These are phyloP conservation scores for Ciconia stormi DNA, from an alignment of 2,113 vertebrate genomes.

Conservation along the genomic window DNA sequence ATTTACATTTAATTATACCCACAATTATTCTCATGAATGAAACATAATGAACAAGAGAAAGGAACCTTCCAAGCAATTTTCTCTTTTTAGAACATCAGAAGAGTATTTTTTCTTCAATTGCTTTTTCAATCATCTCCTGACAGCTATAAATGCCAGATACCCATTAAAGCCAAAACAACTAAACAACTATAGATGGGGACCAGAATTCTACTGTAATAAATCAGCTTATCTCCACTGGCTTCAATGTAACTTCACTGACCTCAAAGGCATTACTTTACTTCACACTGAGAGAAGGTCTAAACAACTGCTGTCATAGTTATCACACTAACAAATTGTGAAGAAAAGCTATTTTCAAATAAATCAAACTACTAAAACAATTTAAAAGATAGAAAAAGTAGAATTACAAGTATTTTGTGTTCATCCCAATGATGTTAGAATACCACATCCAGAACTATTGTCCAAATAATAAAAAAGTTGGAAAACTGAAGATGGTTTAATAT, in stretches of 20 bases:
- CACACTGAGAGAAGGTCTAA: neutral
- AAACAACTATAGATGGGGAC: neutral
- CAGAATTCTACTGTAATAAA: neutral
- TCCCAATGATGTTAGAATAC: neutral
- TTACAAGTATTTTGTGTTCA: neutral
- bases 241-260: neutral
- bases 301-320: neutral
- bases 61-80: neutral
- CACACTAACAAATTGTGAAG: neutral
- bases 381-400: neutral
- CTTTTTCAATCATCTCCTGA: neutral
- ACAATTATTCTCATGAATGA: conserved; percentile 33
- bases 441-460: neutral
- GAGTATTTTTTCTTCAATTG: neutral
- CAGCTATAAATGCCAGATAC: neutral
- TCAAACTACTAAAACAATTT: neutral
- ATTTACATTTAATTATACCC: conserved; percentile 39
- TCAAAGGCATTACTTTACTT: neutral
- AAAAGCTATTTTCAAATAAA: conserved; percentile 6
- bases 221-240: neutral
- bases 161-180: neutral
- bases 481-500: neutral
- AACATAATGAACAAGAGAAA: neutral
- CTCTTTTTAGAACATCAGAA: neutral
- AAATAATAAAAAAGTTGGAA: neutral